phyloP scores from a whole-genome alignment of 2,888 invertebrate species.

The Ganaspis brasiliensis region DNA sequence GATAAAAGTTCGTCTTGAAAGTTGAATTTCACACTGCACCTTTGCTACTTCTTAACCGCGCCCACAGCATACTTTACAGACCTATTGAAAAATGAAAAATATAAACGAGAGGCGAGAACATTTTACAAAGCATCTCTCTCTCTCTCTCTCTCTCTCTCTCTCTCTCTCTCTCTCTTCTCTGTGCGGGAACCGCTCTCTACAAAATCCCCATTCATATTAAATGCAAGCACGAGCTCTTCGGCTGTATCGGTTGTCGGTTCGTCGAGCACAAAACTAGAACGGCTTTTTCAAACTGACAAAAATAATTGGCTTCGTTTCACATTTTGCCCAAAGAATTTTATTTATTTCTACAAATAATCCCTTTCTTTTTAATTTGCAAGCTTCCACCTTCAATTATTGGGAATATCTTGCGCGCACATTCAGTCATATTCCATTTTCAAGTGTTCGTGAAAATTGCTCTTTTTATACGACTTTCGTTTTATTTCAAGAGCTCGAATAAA shows the following conservation, averaged over 20 bases:
- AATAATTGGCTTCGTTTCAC: constrained; percentile 29
- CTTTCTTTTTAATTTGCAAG: not conserved
- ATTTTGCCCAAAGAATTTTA: not conserved
- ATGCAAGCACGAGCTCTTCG: constrained; percentile 10
- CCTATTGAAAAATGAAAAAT: constrained; percentile 38
- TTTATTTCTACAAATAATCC: not conserved
- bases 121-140: constrained; percentile 9
- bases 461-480: too few species aligned
- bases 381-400: not conserved
- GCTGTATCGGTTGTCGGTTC: constrained; percentile 3
- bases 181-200: not conserved
- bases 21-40: constrained; percentile 24
- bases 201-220: constrained; percentile 26
- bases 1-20: constrained; percentile 49
- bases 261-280: constrained; percentile 3
- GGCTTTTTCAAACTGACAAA: constrained; percentile 9
- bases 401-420: constrained; percentile 18
- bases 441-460: too few species aligned
- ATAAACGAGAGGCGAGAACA: constrained; percentile 1
- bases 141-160: too few species aligned
- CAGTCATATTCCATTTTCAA: too few species aligned
- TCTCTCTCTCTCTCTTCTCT: too few species aligned
- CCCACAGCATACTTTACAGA: constrained; percentile 10
- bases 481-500: too few species aligned
- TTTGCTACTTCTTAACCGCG: constrained; percentile 7